Evolutionary conservation across 2,113 vertebrate genomes (phyloP), one percentile per base, ranked within the genome.

Genomic region (Fulica atra): DNA sequence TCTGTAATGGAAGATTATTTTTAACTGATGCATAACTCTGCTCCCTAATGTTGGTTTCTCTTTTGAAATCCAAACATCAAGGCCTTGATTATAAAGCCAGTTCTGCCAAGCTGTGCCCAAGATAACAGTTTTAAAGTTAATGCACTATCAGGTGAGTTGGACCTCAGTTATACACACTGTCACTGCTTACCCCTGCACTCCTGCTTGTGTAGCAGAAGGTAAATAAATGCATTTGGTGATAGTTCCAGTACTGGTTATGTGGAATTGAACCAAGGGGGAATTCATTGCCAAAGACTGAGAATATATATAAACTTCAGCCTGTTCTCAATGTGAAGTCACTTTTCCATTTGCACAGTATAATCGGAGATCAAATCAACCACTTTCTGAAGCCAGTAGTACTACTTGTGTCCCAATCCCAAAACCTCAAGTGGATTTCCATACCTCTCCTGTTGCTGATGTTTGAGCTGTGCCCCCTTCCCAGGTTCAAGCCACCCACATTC

Each of bases 21-120:
- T 56, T 35, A 40, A 57, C 48, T 3, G 26, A 23, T 46, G 17
- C 17, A 10, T 81, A 70, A 60, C 71, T 71, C 10, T 64, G 51
- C 23, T 94, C n/a, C 29, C 38, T 12, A 13, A 12, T 81, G 81
- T 51, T 61, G 44, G 2, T 3, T 73, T 93, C 73, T 40, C n/a
- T 79, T 93, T 92, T 74, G 82, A 86, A 96, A 96, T 90, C 65
- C 59, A 89, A 94, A 88, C 38, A 42, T 66, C 38, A 4, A 61
- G 40, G 23, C 44, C 76, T 77, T 61, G 87, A 50, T 87, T 89
- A 85, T 73, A 56, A 86, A 95, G 76, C 33, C 48, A 78, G 46
- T 59, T 89, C 38, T 83, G 50, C 63, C 72, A 80, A 93, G 51
- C 10, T 18, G 61, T 73, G 35, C 4, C n/a, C 4, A 59, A 92